Evolutionary conservation across 1,140 invertebrate species (phyloP).

Genomic region (Caenorhabditis latens): DNA sequence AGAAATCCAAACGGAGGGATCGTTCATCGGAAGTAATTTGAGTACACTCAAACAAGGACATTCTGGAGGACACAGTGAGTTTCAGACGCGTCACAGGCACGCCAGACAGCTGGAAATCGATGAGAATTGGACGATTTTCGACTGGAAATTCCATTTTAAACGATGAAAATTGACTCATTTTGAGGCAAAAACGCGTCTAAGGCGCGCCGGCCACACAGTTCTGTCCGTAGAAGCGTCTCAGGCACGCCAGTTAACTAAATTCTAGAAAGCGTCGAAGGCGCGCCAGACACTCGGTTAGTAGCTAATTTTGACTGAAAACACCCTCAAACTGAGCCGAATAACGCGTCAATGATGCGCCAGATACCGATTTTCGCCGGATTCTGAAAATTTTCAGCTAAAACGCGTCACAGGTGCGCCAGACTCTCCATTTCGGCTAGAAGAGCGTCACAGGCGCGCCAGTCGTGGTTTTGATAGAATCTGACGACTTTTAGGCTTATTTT

Average conservation of each 20-base stretch:
- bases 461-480: too few species aligned
- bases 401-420: background rate
- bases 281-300: background rate
- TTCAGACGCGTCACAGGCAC: background rate
- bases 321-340: too few species aligned
- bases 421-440: background rate
- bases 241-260: too few species aligned
- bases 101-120: background rate
- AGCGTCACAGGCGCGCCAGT: too few species aligned
- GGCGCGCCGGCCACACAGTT: too few species aligned
- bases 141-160: background rate
- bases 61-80: conserved; percentile 5
- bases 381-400: background rate
- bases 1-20: conserved; percentile 73
- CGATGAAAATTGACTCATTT: background rate
- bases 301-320: too few species aligned
- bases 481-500: too few species aligned
- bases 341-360: background rate
- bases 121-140: background rate
- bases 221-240: too few species aligned
- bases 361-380: background rate
- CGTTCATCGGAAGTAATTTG: conserved; percentile 70
- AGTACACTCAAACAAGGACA: conserved; percentile 42
- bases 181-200: background rate
- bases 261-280: background rate